Base-by-base conservation (phyloP, 2,797 vertebrate species). In the Pangasius mekongensis region DNA sequence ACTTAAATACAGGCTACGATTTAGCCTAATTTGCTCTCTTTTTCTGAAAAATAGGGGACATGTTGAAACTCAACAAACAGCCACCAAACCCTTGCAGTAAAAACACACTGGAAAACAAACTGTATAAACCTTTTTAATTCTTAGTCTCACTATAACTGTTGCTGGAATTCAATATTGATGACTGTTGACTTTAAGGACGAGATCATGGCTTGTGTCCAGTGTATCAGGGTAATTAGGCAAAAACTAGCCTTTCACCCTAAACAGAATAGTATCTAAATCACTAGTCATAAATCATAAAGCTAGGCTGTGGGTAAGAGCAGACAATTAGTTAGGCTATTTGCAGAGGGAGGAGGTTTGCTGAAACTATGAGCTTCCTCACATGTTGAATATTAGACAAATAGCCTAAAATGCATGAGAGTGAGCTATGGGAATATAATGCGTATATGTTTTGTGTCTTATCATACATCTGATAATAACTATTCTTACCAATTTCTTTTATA, bases 231-330 rank as follows among this genome's bases (percentile, higher is more conserved):
- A 82, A 71, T 90, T 82, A 71, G 33, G 22, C 60, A 85, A 86
- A 86, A 86, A 85, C n/a, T 43, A 58, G 60, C 69, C 85, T 87
- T 87, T 89, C 78, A 90, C 84, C 87, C 73, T 62, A 87, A 69
- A 86, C 83, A 43, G 64, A 85, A 66, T 18, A 80, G 83, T 90
- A 89, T 89, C 80, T 91, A 90, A 91, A 91, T 86, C 85, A 84
- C 89, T 20, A 52, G 54, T 66, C 80, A 92, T 91, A 86, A 92
- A 90, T 92, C 76, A 89, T 83, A 84, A 73, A 81, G 58, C 74
- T 81, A 3, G 22, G 39, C 66, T 64, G 24, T 60, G 82, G 54
- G 80, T 74, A 67, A 73, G 54, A 54, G 69, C 30, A 58, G n/a
- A 49, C 62, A n/a, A 81, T 83, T 39, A 33, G 85, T 58, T 67